Conservation (phyloP, 2,797 vertebrate species). For the Pipistrellus nathusii region DNA sequence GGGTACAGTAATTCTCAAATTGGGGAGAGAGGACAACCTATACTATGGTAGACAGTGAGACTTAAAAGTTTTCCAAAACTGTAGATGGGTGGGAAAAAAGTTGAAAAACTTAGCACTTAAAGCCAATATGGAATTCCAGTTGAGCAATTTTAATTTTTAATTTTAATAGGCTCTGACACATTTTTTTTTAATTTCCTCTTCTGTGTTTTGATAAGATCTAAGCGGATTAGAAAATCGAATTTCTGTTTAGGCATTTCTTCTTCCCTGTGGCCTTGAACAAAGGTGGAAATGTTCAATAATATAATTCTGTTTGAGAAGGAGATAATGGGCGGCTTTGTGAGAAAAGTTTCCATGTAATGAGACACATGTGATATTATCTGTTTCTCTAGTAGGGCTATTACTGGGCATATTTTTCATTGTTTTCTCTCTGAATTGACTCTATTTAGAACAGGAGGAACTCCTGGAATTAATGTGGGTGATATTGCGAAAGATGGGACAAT, state of each 20-base stretch:
- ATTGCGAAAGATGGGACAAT: not conserved
- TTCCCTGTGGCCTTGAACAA: constrained; percentile 56
- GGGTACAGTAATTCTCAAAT: not conserved
- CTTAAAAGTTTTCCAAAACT: not conserved
- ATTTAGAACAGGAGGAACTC: constrained; percentile 44
- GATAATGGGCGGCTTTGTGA: constrained; percentile 57
- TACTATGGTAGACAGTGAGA: not conserved
- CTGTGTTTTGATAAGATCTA: constrained; percentile 67
- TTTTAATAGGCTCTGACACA: constrained; percentile 4
- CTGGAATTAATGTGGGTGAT: constrained; percentile 1
- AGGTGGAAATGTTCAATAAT: not conserved
- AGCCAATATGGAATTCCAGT: not conserved
- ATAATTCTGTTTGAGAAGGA: constrained; percentile 35
- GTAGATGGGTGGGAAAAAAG: not conserved
- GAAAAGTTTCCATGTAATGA: constrained; percentile 37
- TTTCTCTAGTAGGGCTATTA: not conserved
- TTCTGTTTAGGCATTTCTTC: constrained; percentile 59
- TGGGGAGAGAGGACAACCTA: not conserved
- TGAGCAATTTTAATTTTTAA: constrained; percentile 36
- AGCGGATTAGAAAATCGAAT: constrained; percentile 58
- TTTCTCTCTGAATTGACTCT: not conserved
- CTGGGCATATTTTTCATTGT: not conserved
- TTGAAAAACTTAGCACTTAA: constrained; percentile 8
- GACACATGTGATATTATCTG: constrained; percentile 33
- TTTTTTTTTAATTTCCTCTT: constrained; percentile 50